Base-by-base conservation (phyloP, 2,797 vertebrate species). In the Acipenser transmontanus region DNA sequence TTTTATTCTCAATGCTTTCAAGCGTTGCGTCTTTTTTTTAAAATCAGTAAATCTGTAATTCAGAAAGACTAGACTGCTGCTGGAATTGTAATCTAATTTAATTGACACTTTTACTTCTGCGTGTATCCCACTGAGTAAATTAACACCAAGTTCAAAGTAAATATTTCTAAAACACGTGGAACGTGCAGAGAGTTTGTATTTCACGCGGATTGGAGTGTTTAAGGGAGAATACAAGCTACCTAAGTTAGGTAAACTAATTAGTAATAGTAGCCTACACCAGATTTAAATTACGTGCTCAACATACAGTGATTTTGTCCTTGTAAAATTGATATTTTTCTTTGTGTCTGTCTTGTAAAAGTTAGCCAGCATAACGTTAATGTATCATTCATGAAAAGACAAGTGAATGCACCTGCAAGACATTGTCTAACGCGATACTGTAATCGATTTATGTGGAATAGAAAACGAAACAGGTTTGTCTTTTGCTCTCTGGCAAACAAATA, bases 161-260 rank as follows among this genome's bases (percentile, higher is more conserved):
- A 62, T 68, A 63, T 49, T 12, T 68, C 56, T 67, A 68, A 61
- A 70, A 65, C 69, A 13, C 70, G 69, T 12, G 63, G 59, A 65
- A 20, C 77, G 69, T 77, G 82, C 81, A 73, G 80, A 49, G 74
- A 76, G 78, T 79, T 83, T 75, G 76, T 76, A 80, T 69, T 71
- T 20, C 66, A 8, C 12, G 68, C 8, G 72, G 62, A 47, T 66
- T 63, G 74, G 66, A 57, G 67, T 60, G 66, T 20, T 83, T 76
- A 66, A 64, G 72, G 76, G 71, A 78, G 63, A 59, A 73, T 69
- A 17, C 68, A 77, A 69, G 74, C 69, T 76, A 85, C 77, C 84
- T 81, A 74, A 68, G 77, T 80, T 77, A 82, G 84, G 87, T 89
- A 85, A 89, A 89, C 83, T 79, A 87, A 89, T 89, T 87, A 88